Evolutionary conservation across 2,888 invertebrate species (phyloP).

Genomic region (Steinernema carpocapsae): DNA sequence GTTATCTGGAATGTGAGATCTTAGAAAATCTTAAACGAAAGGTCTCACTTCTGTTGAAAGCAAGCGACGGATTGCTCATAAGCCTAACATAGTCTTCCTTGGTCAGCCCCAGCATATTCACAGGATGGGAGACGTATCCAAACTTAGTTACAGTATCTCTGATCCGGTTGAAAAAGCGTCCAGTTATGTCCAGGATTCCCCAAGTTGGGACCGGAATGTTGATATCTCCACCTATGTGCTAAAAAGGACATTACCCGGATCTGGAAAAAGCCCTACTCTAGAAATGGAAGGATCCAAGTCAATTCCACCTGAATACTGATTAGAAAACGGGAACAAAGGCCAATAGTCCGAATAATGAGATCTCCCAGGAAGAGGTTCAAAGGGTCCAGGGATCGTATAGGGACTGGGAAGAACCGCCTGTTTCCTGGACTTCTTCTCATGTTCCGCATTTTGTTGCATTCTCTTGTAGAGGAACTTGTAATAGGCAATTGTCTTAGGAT

Average conservation of each 20-base stretch:
- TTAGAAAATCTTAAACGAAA: not conserved
- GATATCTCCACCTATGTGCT: conserved; percentile 34
- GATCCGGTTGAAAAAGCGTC: conserved; percentile 53
- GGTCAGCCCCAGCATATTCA: conserved; percentile 61
- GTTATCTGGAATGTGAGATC: conserved; percentile 42
- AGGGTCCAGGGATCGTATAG: conserved; percentile 49
- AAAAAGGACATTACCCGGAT: not conserved
- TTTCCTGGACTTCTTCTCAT: conserved; percentile 1
- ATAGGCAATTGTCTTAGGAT: conserved; percentile 31
- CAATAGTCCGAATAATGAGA: conserved; percentile 58
- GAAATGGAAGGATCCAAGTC: conserved; percentile 61
- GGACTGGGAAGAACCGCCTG: not conserved
- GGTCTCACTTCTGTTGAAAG: conserved; percentile 52
- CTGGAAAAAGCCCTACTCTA: conserved; percentile 42
- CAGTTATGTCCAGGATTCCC: conserved; percentile 33
- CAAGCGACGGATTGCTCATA: conserved; percentile 53
- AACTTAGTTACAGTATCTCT: conserved; percentile 45
- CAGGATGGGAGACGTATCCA: conserved; percentile 60
- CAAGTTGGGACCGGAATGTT: conserved; percentile 33
- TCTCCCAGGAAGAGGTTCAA: conserved; percentile 59
- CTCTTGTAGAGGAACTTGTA: conserved; percentile 51
- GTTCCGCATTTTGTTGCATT: conserved; percentile 52
- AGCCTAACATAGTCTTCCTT: conserved; percentile 56
- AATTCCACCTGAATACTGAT: conserved; percentile 58
- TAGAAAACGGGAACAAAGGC: conserved; percentile 61